Evolutionary conservation across 1,140 invertebrate genomes (phyloP).

Genomic region (Proctacanthus coquilletti): DNA sequence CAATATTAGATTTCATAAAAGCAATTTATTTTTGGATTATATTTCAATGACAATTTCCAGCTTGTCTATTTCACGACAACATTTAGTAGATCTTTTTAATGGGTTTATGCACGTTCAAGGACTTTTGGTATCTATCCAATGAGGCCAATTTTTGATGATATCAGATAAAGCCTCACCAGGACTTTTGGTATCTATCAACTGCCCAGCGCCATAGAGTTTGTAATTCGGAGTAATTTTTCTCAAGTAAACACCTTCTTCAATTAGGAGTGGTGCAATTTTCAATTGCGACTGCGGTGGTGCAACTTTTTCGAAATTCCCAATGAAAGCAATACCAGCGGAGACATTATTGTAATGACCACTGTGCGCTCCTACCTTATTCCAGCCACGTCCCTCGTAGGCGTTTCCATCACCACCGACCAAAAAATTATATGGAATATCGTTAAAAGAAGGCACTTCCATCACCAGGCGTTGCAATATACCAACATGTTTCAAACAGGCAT

Average conservation of each 20-base stretch:
- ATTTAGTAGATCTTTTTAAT: too few species aligned
- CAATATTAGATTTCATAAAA: too few species aligned
- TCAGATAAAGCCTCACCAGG: conserved; percentile 41
- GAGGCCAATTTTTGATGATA: conserved; percentile 41
- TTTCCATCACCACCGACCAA: conserved; percentile 47
- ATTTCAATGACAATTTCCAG: too few species aligned
- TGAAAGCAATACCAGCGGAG: conserved; percentile 39
- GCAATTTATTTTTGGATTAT: too few species aligned
- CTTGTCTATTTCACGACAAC: too few species aligned
- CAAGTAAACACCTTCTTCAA: conserved; percentile 36
- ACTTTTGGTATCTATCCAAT: too few species aligned
- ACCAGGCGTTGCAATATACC: conserved; percentile 36
- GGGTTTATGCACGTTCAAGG: too few species aligned
- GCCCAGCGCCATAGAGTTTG: conserved; percentile 43
- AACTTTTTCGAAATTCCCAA: conserved; percentile 33
- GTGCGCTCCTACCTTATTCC: conserved; percentile 38
- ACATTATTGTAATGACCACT: conserved; percentile 39
- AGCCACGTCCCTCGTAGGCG: conserved; percentile 45
- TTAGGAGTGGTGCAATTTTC: conserved; percentile 34
- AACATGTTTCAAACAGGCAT: conserved; percentile 27
- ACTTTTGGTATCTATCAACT: conserved; percentile 41
- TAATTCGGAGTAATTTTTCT: conserved; percentile 38
- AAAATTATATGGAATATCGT: conserved; percentile 46
- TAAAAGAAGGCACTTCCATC: conserved; percentile 31
- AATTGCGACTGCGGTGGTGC: conserved; percentile 35